Conservation (phyloP, 2,113 vertebrate genomes). For the Speoplatyrhinus poulsoni region DNA sequence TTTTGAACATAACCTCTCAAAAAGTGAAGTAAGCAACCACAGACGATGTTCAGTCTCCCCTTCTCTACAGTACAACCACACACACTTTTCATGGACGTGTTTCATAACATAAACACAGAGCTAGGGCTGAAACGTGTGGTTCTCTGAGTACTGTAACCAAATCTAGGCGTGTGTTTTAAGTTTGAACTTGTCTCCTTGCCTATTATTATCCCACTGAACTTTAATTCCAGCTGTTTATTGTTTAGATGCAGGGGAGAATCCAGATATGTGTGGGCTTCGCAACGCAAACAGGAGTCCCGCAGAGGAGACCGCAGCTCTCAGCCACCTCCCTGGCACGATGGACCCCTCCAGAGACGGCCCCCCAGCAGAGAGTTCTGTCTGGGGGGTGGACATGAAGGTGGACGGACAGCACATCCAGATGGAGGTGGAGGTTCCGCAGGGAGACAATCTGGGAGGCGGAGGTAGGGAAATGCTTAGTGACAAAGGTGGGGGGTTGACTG, state of each 20-base stretch:
- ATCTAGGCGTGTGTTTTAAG: no score
- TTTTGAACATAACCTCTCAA: no score
- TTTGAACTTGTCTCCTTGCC: no score
- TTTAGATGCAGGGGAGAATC: slow-evolving; percentile 47
- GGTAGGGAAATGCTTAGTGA: slow-evolving; percentile 10
- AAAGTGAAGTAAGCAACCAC: no score
- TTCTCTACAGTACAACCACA: no score
- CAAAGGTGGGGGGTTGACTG: slow-evolving; percentile 17
- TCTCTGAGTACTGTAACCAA: no score
- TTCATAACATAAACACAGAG: no score
- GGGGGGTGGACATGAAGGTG: slow-evolving; percentile 70
- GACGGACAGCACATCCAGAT: slow-evolving; percentile 30
- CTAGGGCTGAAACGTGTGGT: no score
- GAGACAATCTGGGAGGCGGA: slow-evolving; percentile 10
- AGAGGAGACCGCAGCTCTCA: slow-evolving; percentile 22
- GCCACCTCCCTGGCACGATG: slow-evolving; percentile 33
- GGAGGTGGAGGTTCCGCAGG: slow-evolving; percentile 43
- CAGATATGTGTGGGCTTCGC: slow-evolving; percentile 35
- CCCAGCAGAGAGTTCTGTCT: slow-evolving; percentile 49
- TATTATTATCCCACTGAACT: neutral
- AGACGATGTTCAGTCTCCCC: no score
- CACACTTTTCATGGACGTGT: no score
- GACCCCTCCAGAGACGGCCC: slow-evolving; percentile 27
- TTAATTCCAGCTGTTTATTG: neutral
- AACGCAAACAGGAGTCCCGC: slow-evolving; percentile 10